Percentiles rank a stretch among this genome's conserved stretches.
Conservation (phyloP, 37 sponge, comb jelly and placozoan genomes). For the Tethya wilhelma region DNA sequence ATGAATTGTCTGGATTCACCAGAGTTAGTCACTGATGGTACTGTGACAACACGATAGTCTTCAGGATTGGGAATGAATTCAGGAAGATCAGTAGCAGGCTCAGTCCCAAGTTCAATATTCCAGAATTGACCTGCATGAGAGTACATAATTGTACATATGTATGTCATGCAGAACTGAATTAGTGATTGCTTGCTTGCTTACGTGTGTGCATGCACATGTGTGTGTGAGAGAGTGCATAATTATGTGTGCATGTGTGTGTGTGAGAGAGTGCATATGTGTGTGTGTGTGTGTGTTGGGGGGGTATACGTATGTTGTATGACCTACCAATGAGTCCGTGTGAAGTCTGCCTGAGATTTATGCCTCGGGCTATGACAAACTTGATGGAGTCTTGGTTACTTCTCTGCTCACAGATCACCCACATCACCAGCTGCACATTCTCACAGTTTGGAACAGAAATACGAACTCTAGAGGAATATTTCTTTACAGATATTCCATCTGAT, state of each 20-base stretch:
- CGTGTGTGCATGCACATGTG: not conserved
- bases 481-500: conserved; percentile 21
- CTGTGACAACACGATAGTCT: not conserved
- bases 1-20: not conserved
- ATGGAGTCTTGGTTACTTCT: conserved; percentile 27
- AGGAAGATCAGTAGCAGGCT: not conserved
- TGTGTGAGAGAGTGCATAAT: not conserved
- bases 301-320: not conserved
- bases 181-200: too few species aligned
- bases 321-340: conserved; percentile 83
- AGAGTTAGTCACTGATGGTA: not conserved
- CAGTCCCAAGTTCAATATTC: conserved; percentile 23
- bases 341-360: conserved; percentile 57
- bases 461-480: conserved; percentile 7
- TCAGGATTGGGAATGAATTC: not conserved
- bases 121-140: conserved; percentile 31
- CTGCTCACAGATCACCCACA: conserved; percentile 70
- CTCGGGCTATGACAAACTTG: conserved; percentile 59
- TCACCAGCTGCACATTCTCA: conserved; percentile 52
- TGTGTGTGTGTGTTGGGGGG: too few species aligned
- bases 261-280: too few species aligned
- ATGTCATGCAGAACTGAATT: not conserved
- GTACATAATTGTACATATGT: too few species aligned
- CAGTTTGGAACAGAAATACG: conserved; percentile 79
- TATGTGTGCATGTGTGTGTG: not conserved